Base-by-base conservation (phyloP, 2,113 vertebrate genomes). In the Orcinus orca region DNA sequence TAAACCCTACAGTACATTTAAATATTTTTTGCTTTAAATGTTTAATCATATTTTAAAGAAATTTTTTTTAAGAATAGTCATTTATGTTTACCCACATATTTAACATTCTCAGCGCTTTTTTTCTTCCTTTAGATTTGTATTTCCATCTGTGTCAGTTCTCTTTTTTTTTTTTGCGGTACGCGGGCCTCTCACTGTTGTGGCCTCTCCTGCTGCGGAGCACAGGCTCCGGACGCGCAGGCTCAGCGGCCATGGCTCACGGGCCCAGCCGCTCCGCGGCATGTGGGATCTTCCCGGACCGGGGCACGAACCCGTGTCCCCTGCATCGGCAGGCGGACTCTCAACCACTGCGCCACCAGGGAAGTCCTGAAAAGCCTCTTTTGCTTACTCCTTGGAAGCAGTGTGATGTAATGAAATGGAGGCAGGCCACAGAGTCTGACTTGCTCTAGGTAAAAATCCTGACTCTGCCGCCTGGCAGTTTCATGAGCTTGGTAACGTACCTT, bases 301-400 rank as follows among this genome's bases (percentile, higher is more conserved):
- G 44, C 44, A 47, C 2, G 9, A 47, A 47, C 44, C 9, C 2
- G 44, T 0, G 9, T 47, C 9, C 44, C 44, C 44, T 47, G 44
- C 44, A 47, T 47, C 11, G 11, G 47, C 47, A 47, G 47, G 47
- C 11, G 0, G 47, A 47, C 11, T 47, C 47, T 47, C 47, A 47
- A 47, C 47, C 47, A 47, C 47, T 12, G 11, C 0, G 47, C 47
- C 47, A 47, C 47, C 47, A 47, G 47, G 47, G 47, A 12, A 47
- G 47, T 11, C 41, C 36, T 36, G 23, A 44, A n/a, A 87, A 29
- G 11, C 15, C 7, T 90, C 84, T 71, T 70, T 90, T 63, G 58
- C 58, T 73, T 36, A 67, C 15, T 25, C 2, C 31, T 23, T 29
- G 5, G 21, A 1, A 0, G 47, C 10, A 2, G 1, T 8, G 5